Evolutionary conservation across 2,888 invertebrate genomes (phyloP).

Genomic region (Monoplex corrugatus): DNA sequence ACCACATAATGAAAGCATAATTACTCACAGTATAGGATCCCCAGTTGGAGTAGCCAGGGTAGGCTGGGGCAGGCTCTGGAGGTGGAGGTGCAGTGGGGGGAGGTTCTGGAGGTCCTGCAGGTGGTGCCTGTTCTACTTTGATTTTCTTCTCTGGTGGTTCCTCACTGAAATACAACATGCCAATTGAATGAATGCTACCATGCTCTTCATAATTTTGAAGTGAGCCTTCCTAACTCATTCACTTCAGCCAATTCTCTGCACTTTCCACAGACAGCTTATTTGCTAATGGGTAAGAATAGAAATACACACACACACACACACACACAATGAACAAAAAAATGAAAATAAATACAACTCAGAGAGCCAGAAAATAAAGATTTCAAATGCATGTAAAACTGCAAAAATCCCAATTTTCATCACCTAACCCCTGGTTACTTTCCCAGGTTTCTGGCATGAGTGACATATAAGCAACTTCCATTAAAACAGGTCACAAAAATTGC

Average conservation of each 20-base stretch:
- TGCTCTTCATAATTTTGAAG: too few species aligned
- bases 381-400: too few species aligned
- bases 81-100: constrained; percentile 46
- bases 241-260: too few species aligned
- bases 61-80: constrained; percentile 50
- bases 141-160: constrained; percentile 57
- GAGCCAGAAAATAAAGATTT: background rate
- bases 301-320: background rate
- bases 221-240: too few species aligned
- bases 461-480: too few species aligned
- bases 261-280: too few species aligned
- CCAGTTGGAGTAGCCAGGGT: constrained; percentile 48
- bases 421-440: too few species aligned
- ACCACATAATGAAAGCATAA: background rate
- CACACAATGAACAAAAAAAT: background rate
- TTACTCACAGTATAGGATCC: constrained; percentile 44
- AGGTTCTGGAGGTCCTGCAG: constrained; percentile 38
- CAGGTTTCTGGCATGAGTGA: too few species aligned
- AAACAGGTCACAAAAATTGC: too few species aligned
- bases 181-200: too few species aligned
- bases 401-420: too few species aligned
- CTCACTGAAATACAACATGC: constrained; percentile 40
- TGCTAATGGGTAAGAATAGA: constrained; percentile 6
- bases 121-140: constrained; percentile 29
- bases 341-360: too few species aligned